Base-by-base conservation (phyloP, 2,113 vertebrate genomes). In the Numenius arquata region DNA sequence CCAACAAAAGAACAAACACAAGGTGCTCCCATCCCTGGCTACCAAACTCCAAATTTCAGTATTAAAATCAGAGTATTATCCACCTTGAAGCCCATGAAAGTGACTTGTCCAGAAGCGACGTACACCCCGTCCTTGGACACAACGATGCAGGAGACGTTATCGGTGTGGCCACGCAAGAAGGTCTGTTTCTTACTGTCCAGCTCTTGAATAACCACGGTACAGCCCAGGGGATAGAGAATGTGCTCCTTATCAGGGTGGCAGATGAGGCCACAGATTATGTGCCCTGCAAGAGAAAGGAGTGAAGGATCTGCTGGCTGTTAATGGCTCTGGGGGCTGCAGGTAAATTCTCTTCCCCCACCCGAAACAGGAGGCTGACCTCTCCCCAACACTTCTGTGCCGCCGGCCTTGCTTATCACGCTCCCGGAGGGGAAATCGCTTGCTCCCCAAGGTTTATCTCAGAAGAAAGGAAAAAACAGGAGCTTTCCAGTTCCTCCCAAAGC, bases 81-180 rank as follows among this genome's bases (percentile, higher is more conserved):
- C 92, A 99, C 99, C 98, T 99, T 98, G 95, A 99, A 99, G 40
- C 98, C 98, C 98, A 99, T 98, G 90, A 97, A 99, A 32, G 98
- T 99, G 96, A 99, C 98, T 87, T 99, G 99, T 85, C 99, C 99
- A 3, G 99, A 99, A 21, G 99, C 99, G 11, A 99, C 63, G 7
- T 98, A 99, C 2, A 22, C 32, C 61, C 99, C 99, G 3, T 96
- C 97, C 93, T 77, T 98, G 75, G 99, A 99, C 71, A 99, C 94
- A 3, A 97, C 59, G 12, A 99, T 9, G 11, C 99, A 99, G 93
- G 99, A 99, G 8, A 99, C 92, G 2, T 99, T 99, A 97, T 99
- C 98, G 19, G 98, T 98, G 83, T 99, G 99, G 40, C 99, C 99
- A 0, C 98, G 98, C 29, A 99, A 97, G 94, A 99, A 99, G 15